These are phyloP conservation scores for Peromyscus nudipes DNA, from an alignment of 2,797 vertebrate genomes.

Conservation along the genomic window DNA sequence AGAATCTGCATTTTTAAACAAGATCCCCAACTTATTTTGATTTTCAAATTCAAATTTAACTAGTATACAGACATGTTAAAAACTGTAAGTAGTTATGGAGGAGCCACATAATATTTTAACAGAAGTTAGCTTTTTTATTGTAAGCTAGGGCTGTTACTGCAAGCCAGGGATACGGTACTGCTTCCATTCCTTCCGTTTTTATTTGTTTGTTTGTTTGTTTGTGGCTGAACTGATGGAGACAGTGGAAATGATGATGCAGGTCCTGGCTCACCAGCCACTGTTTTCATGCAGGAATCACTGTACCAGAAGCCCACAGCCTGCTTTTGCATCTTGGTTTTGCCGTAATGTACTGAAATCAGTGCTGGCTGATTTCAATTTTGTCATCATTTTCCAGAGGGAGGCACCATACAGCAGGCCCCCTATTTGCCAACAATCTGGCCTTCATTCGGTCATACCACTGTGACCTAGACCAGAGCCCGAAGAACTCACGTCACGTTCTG, in stretches of 20 bases:
- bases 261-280: not conserved
- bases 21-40: not conserved
- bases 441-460: no score
- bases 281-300: not conserved
- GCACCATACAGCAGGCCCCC: not conserved
- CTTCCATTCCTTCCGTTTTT: not conserved
- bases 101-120: not conserved
- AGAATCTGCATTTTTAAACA: not conserved
- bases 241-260: not conserved
- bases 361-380: not conserved
- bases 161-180: no score
- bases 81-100: not conserved
- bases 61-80: not conserved
- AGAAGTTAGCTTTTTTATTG: not conserved
- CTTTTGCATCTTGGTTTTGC: not conserved
- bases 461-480: not conserved
- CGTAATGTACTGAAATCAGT: not conserved
- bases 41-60: not conserved
- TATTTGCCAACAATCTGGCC: not conserved
- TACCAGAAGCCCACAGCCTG: not conserved
- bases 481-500: not conserved
- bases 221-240: not conserved
- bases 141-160: not conserved
- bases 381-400: not conserved
- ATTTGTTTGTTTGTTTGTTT: not conserved